Evolutionary conservation across 1,140 invertebrate genomes (phyloP), one percentile per base, ranked within the genome.

Genomic region (Saccostrea glomerata): DNA sequence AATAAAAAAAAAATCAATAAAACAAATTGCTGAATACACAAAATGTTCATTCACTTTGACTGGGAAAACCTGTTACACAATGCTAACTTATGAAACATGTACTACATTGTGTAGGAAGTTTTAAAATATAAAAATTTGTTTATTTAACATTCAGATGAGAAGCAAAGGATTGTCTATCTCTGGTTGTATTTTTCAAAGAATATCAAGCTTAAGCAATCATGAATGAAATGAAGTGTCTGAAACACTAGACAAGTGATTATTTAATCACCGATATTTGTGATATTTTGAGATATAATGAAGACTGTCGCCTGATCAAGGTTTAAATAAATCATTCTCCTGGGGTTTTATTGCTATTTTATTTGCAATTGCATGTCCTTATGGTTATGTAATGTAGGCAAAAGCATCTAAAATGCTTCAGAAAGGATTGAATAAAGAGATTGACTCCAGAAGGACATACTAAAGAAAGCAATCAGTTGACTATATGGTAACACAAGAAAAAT

Each of bases 11-110:
- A 17, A 55, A 84, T 23, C 83, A 47, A 54, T 17, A 84, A 13
- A 17, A 55, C 12, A 84, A 40, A 40, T 20, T 55, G 54, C n/a
- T 84, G 83, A 84, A 40, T 20, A 40, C 13, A 25, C 54, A 84
- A 2, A 84, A 84, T 17, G 36, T 56, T 23, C 12, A 17, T 15
- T 20, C 83, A 17, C 20, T 15, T 36, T 47, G n/a, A 25, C 36
- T 25, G 54, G 20, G 20, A 84, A 40, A 84, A 56, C 30, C 83
- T 84, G 47, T 84, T 56, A 40, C n/a, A 25, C 40, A 84, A 12
- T 56, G 15, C n/a, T 84, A 2, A 56, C 55, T 20, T 55, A 63
- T 63, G n/a, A 20, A 63, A 6, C 17, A 20, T 63, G 58, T 47
- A 47, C 58, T 60, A 60, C 58, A 13, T 17, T 13, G 30, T 36